phyloP scores from a whole-genome alignment of 2,797 vertebrate genomes.

The Chanos chanos region DNA sequence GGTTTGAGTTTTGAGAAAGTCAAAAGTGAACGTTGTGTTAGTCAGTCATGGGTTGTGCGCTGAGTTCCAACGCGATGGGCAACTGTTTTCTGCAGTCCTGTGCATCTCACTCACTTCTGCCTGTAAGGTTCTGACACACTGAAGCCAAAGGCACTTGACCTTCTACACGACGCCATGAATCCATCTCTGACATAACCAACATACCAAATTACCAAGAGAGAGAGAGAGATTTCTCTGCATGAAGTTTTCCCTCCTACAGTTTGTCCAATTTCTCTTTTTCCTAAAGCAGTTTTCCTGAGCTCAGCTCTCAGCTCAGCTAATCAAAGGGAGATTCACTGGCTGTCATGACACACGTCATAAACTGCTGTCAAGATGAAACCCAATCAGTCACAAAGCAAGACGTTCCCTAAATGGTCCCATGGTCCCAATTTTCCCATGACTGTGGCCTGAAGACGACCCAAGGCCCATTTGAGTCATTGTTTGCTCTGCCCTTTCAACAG shows the following conservation, averaged over 20 bases:
- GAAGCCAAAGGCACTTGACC: conserved; percentile 57
- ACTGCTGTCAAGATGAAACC: conserved; percentile 50
- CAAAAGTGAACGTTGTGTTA: conserved; percentile 23
- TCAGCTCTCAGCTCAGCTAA: conserved; percentile 50
- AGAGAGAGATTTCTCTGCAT: conserved; percentile 46
- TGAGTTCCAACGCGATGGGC: neutral
- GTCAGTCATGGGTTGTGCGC: conserved; percentile 12
- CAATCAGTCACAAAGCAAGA: conserved; percentile 49
- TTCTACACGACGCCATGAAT: conserved; percentile 40
- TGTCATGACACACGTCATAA: conserved; percentile 51
- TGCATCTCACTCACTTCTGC: conserved; percentile 38
- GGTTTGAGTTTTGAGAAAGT: conserved; percentile 24
- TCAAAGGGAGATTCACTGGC: conserved; percentile 56
- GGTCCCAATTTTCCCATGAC: conserved; percentile 60
- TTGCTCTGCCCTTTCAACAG: conserved; percentile 68
- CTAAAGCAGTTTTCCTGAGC: conserved; percentile 49
- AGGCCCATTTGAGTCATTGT: conserved; percentile 71
- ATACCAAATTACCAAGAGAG: conserved; percentile 38
- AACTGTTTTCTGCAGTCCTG: conserved; percentile 16
- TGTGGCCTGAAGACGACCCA: conserved; percentile 71
- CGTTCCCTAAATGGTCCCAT: conserved; percentile 53
- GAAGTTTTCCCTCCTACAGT: conserved; percentile 30
- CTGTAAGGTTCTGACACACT: conserved; percentile 56
- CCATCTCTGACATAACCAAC: conserved; percentile 34
- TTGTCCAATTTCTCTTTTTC: conserved; percentile 51